phyloP scores from a whole-genome alignment of 2,797 vertebrate species.

The Selene dorsalis region DNA sequence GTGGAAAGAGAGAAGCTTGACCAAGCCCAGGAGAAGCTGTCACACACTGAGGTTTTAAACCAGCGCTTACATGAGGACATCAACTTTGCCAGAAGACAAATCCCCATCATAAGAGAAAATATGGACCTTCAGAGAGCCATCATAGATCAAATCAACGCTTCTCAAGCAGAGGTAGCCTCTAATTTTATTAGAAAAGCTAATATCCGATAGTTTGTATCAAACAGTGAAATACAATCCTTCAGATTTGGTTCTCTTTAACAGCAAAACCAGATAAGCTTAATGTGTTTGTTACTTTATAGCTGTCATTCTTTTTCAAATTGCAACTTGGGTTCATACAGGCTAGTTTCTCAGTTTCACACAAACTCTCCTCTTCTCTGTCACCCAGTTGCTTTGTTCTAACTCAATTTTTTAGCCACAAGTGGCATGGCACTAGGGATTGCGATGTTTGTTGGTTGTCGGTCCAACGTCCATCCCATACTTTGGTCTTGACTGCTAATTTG shows the following conservation, averaged over 20 bases:
- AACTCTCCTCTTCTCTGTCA: slow-evolving; percentile 18
- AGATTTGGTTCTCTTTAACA: background rate
- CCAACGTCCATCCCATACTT: slow-evolving; percentile 24
- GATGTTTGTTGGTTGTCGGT: slow-evolving; percentile 45
- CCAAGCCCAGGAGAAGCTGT: slow-evolving; percentile 67
- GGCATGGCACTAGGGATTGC: slow-evolving; percentile 25
- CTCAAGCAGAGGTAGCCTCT: slow-evolving; percentile 66
- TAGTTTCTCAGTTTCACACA: background rate
- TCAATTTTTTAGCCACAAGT: slow-evolving; percentile 48
- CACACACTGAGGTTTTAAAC: slow-evolving; percentile 70
- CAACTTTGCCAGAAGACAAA: slow-evolving; percentile 80
- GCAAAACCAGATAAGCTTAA: background rate
- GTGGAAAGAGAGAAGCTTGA: slow-evolving; percentile 64
- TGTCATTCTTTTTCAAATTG: background rate
- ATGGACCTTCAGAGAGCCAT: slow-evolving; percentile 54
- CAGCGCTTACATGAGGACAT: slow-evolving; percentile 74
- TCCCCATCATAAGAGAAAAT: slow-evolving; percentile 80
- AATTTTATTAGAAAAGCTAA: background rate
- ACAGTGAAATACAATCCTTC: background rate
- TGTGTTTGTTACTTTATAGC: background rate
- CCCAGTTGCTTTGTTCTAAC: slow-evolving; percentile 24
- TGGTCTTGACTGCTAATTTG: slow-evolving; percentile 42
- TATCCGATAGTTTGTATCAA: background rate
- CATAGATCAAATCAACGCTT: slow-evolving; percentile 47
- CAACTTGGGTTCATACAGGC: slow-evolving; percentile 4